Base-by-base conservation (phyloP, 2,113 vertebrate species). In the Colistium nudipinnis region DNA sequence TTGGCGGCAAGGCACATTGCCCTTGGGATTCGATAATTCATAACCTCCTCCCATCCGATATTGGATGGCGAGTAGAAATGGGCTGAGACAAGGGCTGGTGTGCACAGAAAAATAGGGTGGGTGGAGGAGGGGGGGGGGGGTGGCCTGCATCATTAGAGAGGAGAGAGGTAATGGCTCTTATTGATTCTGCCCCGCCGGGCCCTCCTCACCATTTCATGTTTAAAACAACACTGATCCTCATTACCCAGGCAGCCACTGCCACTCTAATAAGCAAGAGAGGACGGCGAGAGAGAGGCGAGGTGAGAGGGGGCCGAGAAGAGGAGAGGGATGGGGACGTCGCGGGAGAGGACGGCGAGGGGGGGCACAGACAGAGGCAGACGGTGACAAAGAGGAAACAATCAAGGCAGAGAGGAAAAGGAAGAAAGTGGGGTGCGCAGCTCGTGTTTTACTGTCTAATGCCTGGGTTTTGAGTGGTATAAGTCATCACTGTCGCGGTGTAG, bases 181-280 rank as follows among this genome's bases (percentile, higher is more conserved):
- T 94, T 92, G 93, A 94, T 94, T 89, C 88, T 55, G 60, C 83
- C 84, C 85, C 64, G 48, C 78, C 60, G 47, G 85, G 80, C 88
- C 82, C n/a, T 82, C 83, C 82, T 85, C 81, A 87, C 87, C 87
- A 88, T 91, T 94, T 92, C 91, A 92, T 93, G 91, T 93, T 93
- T 93, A 92, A 93, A 92, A 93, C 92, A 93, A 92, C 91, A 92
- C 92, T 90, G 90, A 91, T 93, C 83, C 91, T 93, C 91, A 93
- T 93, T 93, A 94, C 88, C 81, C 57, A 78, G 78, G 74, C 76
- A 87, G 81, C 81, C 80, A 54, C 85, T 80, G 71, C 70, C 56
- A 33, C 73, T 56, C 80, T 76, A 86, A 87, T 76, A 81, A 73
- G 85, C 44, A 63, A 59, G 62, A 65, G 67, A 75, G 72, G 73